Conservation (phyloP, 1,140 invertebrate genomes). For the Drepana arcuata region DNA sequence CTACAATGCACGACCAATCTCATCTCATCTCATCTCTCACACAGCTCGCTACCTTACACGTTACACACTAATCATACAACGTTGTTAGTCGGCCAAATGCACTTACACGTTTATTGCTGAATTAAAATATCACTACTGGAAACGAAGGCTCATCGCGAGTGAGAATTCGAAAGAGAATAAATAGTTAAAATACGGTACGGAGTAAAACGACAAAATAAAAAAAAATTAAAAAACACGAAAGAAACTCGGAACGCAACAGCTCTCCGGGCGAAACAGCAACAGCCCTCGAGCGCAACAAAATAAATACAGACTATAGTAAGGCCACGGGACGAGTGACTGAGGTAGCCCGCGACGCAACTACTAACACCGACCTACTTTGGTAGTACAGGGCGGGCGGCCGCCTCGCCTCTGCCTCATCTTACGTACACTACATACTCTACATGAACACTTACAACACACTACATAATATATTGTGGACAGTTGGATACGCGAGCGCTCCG, state of each 20-base stretch:
- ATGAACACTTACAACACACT: conserved; percentile 68
- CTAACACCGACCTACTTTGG: conserved; percentile 49
- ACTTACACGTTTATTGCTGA: conserved; percentile 70
- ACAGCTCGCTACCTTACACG: no score
- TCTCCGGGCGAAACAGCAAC: conserved; percentile 63
- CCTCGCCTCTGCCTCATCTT: no score
- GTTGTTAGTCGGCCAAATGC: conserved; percentile 65
- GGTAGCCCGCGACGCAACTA: conserved; percentile 66
- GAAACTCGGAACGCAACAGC: conserved; percentile 62
- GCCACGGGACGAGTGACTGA: conserved; percentile 66
- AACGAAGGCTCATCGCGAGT: conserved; percentile 56
- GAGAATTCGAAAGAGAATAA: conserved; percentile 59
- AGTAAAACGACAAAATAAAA: conserved; percentile 52
- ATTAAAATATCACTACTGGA: conserved; percentile 72
- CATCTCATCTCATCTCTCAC: no score
- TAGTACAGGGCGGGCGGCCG: conserved; percentile 28
- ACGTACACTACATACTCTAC: conserved; percentile 62
- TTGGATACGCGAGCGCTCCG: conserved; percentile 44
- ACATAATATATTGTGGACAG: conserved; percentile 63
- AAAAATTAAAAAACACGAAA: conserved; percentile 60
- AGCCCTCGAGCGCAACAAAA: conserved; percentile 65
- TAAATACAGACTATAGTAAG: conserved; percentile 65
- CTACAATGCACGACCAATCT: conserved; percentile 71
- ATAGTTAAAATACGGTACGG: conserved; percentile 55
- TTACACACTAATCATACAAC: conserved; percentile 66